Conservation (phyloP, 2,888 invertebrate genomes). For the Dyspetes luteomarginatus region DNA sequence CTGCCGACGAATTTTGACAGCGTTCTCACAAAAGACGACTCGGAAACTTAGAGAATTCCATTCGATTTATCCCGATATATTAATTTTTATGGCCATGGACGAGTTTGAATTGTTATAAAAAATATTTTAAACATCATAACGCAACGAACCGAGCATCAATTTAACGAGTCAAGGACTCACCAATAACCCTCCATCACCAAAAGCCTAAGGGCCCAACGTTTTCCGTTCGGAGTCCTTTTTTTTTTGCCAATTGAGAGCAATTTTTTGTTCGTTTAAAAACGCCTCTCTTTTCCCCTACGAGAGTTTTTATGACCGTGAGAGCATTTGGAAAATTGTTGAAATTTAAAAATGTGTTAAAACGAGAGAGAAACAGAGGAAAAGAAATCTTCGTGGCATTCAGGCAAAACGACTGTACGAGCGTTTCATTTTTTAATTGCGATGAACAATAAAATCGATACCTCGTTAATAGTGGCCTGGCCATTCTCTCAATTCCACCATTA, state of each 20-base stretch:
- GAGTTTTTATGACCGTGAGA: neutral
- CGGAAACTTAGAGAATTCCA: too few relatives aligned
- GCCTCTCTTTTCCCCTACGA: neutral
- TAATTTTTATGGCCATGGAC: too few relatives aligned
- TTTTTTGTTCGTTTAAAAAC: neutral
- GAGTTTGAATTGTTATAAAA: too few relatives aligned
- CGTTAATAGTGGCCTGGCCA: neutral
- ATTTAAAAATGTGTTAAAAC: neutral
- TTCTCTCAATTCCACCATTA: neutral
- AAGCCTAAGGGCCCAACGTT: too few relatives aligned
- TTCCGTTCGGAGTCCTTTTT: too few relatives aligned
- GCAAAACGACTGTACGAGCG: conserved; percentile 11
- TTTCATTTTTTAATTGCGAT: neutral
- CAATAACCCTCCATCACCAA: too few relatives aligned
- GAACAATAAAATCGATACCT: neutral
- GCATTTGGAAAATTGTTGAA: neutral
- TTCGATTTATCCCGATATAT: too few relatives aligned
- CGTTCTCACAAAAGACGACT: too few relatives aligned
- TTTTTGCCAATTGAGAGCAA: neutral
- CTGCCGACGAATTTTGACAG: too few relatives aligned
- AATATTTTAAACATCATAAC: too few relatives aligned
- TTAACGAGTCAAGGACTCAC: too few relatives aligned
- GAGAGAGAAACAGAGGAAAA: neutral
- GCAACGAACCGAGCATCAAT: too few relatives aligned
- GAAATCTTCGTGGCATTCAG: conserved; percentile 15